Evolutionary conservation across 2,113 vertebrate species (phyloP).

Genomic region (Vanacampus margaritifer): DNA sequence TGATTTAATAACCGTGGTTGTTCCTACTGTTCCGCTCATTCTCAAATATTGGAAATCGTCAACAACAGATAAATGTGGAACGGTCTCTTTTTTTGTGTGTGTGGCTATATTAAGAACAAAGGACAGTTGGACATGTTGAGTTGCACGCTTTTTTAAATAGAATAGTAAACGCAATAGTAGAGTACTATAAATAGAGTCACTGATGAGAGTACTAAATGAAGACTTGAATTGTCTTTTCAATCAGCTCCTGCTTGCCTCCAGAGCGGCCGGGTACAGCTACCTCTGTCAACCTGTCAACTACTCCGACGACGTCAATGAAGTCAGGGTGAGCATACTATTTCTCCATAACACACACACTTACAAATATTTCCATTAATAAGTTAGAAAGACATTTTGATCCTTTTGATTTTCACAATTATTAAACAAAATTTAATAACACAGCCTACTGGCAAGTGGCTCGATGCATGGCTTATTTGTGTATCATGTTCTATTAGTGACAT

Average conservation of each 20-base stretch:
- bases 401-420: background rate
- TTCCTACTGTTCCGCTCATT: background rate
- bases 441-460: too few relatives aligned
- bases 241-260: slow-evolving; percentile 88
- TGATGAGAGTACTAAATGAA: background rate
- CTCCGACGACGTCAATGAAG: slow-evolving; percentile 92
- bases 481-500: background rate
- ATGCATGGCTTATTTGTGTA: background rate
- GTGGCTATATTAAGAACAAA: background rate
- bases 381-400: background rate
- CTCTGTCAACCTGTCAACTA: slow-evolving; percentile 96
- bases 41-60: background rate
- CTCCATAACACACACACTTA: background rate
- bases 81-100: background rate
- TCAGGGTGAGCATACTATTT: slow-evolving; percentile 81
- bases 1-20: background rate
- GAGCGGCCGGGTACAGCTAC: slow-evolving; percentile 94
- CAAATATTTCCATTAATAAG: background rate
- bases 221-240: slow-evolving; percentile 29
- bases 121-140: background rate
- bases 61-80: background rate
- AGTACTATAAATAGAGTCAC: background rate
- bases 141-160: background rate
- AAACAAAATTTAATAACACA: background rate
- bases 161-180: background rate